Base-by-base conservation (phyloP, 2,888 invertebrate genomes). In the Drosophila neotestacea region DNA sequence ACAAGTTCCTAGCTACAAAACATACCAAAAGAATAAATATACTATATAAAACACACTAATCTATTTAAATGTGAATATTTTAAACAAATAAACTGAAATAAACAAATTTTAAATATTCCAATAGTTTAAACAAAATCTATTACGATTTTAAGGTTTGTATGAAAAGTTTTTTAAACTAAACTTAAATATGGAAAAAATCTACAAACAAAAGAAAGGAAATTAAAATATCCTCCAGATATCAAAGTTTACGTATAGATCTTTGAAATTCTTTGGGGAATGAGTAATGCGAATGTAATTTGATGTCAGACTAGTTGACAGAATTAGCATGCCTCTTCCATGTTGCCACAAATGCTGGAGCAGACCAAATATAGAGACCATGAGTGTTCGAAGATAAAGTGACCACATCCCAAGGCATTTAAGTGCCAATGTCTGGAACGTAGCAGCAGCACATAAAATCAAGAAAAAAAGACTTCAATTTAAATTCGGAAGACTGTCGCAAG, bases 361-460 rank as follows among this genome's bases (percentile, higher is more conserved):
- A 51, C 71, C 75, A 81, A 79, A 78, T 77, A 81, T 79, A 79
- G 81, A 48, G 41, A 27, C 70, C 44, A 51, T 51, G 61, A 72
- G 54, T 65, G 64, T 48, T 64, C 58, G 64, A 52, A 55, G 63
- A 61, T 65, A 56, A 77, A 68, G 76, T 83, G 87, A 83, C 77
- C 86, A 84, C 76, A 76, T 75, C 79, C 73, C 79, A 72, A 68
- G 63, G 69, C 79, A 75, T 88, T 85, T 81, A 83, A 86, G 79
- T 86, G 88, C 71, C 85, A 88, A 79, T 77, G 79, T 88, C 79
- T 85, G 81, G 81, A 88, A 77, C 77, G 72, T 61, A 55, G 52
- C 51, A 39, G 46, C 22, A 55, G 50, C 34, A 71, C 64, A 36
- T 38, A 34, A 51, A 58, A 41, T 22, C 16, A 50, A 50, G 28